phyloP scores from a whole-genome alignment of 1,140 invertebrate species.

The Brachionus rotundiformis region DNA sequence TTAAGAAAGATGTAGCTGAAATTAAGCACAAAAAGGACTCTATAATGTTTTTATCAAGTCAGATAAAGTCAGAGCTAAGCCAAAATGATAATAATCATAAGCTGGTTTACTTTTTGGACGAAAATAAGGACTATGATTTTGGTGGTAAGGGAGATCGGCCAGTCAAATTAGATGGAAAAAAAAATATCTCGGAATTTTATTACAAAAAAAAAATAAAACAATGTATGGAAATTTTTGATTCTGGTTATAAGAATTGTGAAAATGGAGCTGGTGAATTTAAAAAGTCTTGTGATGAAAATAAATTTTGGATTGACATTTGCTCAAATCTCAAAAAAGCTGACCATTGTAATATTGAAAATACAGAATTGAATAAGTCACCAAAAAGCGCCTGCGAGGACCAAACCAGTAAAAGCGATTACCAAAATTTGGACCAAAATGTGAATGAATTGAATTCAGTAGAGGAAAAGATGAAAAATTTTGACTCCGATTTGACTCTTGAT shows the following conservation, averaged over 20 bases:
- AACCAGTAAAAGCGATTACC: neutral
- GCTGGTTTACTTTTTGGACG: neutral
- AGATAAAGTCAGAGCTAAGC: neutral
- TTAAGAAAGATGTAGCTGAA: neutral
- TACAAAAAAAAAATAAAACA: constrained; percentile 2
- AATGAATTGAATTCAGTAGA: neutral
- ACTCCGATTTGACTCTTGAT: neutral
- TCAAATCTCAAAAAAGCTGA: neutral
- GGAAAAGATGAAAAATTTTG: constrained; percentile 6
- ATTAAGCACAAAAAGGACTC: neutral
- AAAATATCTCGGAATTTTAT: neutral
- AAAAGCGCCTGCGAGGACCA: neutral
- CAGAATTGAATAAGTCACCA: neutral
- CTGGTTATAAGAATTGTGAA: neutral
- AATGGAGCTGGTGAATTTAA: constrained; percentile 19
- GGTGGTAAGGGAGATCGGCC: neutral
- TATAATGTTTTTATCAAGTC: neutral
- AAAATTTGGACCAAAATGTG: neutral
- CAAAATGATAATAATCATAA: neutral
- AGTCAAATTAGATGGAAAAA: neutral
- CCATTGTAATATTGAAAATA: constrained; percentile 27
- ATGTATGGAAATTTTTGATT: neutral
- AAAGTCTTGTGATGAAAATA: neutral
- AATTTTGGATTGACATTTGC: neutral
- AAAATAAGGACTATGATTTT: constrained; percentile 37